Base-by-base conservation (phyloP, 2,797 vertebrate species). In the Thaleichthys pacificus region DNA sequence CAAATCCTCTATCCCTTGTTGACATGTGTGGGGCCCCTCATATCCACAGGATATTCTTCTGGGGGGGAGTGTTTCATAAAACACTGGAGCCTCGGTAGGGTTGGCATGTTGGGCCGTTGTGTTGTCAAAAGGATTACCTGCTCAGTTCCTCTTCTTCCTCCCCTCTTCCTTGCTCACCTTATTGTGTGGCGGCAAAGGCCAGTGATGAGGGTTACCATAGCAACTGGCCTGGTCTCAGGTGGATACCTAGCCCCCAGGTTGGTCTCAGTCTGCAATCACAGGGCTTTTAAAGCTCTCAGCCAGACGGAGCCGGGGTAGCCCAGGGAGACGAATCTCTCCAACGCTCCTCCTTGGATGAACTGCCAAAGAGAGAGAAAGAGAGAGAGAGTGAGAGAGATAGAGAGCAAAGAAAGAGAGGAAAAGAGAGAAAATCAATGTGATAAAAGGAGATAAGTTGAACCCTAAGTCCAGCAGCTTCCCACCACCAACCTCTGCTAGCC, bases 251-350 rank as follows among this genome's bases (percentile, higher is more conserved):
- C 73, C 65, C 71, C 61, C 11, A 49, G 81, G 78, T 85, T 73
- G 82, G 86, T 88, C 85, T 78, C 66, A 75, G 72, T 26, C 71
- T 82, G 85, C 79, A 86, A 87, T 88, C 87, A 78, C 71, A 24
- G 68, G 71, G 81, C 83, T 85, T 89, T 87, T 72, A 85, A 86
- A 85, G 80, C 85, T 86, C 81, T 86, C 82, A 81, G 86, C 70
- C 79, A 72, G 66, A 79, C 83, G 84, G 87, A 84, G 87, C 81
- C 76, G 63, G 73, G 4, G 85, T 72, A 78, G 63, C 79, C 84
- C 79, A 65, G 81, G 71, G 87, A 86, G 85, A 76, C 4, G 70
- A 76, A 84, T 82, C 85, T 85, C 83, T 6, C 15, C 51, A 17
- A 80, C 79, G 65, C 63, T 83, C 74, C 83, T 83, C 8, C 57